Conservation (phyloP, 2,113 vertebrate genomes). For the Aegypius monachus region DNA sequence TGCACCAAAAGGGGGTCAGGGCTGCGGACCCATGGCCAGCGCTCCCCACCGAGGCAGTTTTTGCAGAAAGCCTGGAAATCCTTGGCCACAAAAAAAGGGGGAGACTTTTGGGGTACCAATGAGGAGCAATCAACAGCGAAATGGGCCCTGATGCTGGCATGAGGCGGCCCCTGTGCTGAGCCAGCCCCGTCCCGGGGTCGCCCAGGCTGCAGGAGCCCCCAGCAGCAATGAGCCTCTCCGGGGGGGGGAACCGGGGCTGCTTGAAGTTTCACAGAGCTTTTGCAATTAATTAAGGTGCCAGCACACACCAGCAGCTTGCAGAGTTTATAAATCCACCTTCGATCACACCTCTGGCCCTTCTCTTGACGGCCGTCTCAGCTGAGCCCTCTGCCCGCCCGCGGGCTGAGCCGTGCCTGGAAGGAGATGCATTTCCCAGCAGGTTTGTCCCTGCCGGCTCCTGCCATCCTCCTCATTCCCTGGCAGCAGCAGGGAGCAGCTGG, state of each 20-base stretch:
- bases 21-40: accelerated
- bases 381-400: accelerated
- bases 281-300: neutral
- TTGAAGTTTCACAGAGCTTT: neutral
- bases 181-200: accelerated
- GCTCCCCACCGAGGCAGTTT: neutral
- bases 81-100: neutral
- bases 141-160: accelerated
- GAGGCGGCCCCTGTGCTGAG: neutral
- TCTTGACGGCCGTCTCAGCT: neutral
- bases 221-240: accelerated
- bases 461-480: accelerated
- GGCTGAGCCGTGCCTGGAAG: neutral
- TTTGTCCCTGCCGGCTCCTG: neutral
- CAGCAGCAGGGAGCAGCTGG: neutral
- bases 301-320: neutral
- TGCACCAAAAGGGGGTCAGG: neutral
- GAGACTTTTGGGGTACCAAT: neutral
- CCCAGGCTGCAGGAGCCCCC: neutral
- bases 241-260: neutral
- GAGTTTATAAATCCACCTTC: neutral
- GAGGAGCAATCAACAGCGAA: neutral
- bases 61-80: neutral
- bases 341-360: neutral
- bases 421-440: neutral